A percentile compares a stretch with the other conserved stretches of the same genome.
Evolutionary conservation across 2,888 invertebrate species (phyloP).

Genomic region (Drosophila crucigera): DNA sequence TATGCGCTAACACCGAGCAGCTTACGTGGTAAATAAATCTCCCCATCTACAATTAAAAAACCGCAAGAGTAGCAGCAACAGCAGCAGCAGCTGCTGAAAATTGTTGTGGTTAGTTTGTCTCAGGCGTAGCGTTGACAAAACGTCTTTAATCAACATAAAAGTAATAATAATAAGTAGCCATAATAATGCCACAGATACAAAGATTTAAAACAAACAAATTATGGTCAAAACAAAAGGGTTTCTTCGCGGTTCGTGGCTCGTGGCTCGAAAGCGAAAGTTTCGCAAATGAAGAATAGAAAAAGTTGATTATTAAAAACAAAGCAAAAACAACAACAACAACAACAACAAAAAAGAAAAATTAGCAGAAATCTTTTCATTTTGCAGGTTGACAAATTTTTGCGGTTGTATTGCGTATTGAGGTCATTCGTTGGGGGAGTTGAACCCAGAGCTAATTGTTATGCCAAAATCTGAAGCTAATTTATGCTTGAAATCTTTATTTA

Average conservation of each 20-base stretch:
- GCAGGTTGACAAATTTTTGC: constrained; percentile 53
- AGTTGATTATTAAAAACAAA: constrained; percentile 13
- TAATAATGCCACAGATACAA: constrained; percentile 39
- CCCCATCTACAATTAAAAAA: constrained; percentile 56
- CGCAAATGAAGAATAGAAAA: constrained; percentile 48
- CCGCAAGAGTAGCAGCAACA: constrained; percentile 27
- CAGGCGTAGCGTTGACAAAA: constrained; percentile 48
- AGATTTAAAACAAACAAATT: constrained; percentile 48
- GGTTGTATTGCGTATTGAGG: constrained; percentile 39
- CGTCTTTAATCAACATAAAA: constrained; percentile 42
- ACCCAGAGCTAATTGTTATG: constrained; percentile 20
- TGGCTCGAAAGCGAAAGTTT: constrained; percentile 70
- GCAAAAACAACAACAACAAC: not conserved
- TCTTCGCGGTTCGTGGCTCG: not conserved
- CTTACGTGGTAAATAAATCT: constrained; percentile 42
- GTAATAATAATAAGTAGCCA: constrained; percentile 48
- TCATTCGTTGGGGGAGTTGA: constrained; percentile 68
- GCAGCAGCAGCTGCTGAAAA: constrained; percentile 17
- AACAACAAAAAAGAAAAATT: not conserved
- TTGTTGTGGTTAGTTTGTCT: constrained; percentile 21
- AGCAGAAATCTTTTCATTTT: constrained; percentile 11
- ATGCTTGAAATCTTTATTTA: constrained; percentile 29
- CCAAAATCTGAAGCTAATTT: constrained; percentile 38
- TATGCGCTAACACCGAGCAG: constrained; percentile 51
- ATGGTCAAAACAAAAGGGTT: constrained; percentile 57